Base-by-base conservation (phyloP, 2,888 invertebrate genomes). In the Torymus texanus region DNA sequence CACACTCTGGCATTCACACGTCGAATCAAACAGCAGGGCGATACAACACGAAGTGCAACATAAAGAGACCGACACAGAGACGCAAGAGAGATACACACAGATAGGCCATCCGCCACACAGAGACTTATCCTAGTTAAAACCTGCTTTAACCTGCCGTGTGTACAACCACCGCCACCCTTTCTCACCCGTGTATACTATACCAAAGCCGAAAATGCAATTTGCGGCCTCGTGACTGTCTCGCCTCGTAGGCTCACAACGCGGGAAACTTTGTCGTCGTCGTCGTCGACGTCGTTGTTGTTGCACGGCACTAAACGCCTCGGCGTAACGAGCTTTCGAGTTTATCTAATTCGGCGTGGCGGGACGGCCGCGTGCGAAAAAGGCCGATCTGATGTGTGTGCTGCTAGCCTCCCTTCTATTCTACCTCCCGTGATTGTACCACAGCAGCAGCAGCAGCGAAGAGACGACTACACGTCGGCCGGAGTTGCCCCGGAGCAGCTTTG, bases 201-300 rank as follows among this genome's bases (percentile, higher is more conserved):
- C 71, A 72, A 72, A 73, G 73, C 74, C 74, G 81, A 83, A 84
- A 84, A 84, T 84, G 83, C 82, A 83, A 84, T 84, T 84, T 84
- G 81, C 81, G 80, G 82, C 78, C 80, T 76, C 78, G 55, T 50
- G 63, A 21, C 72, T n/a, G 74, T 53, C 63, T 73, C 65, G 71
- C 62, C 77, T 72, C 71, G 68, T 62, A 78, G 61, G 51, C 16
- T 41, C 13, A 56, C 50, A 21, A 21, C 11, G 24, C 62, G 70
- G 11, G 62, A 53, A 78, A 72, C 77, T 78, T 78, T 66, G 41
- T 56, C 66, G 59, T 41, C 41, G 41, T 8, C 41, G 41, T 29
- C 63, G 41, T 8, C 41, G 41, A 2, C 63, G 55, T 56, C 66
- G 59, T 41, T 8, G 41, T 8, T 8, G 41, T 29, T 58, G 56